Evolutionary conservation across 2,888 invertebrate genomes (phyloP).

Genomic region (Plebejus argus): DNA sequence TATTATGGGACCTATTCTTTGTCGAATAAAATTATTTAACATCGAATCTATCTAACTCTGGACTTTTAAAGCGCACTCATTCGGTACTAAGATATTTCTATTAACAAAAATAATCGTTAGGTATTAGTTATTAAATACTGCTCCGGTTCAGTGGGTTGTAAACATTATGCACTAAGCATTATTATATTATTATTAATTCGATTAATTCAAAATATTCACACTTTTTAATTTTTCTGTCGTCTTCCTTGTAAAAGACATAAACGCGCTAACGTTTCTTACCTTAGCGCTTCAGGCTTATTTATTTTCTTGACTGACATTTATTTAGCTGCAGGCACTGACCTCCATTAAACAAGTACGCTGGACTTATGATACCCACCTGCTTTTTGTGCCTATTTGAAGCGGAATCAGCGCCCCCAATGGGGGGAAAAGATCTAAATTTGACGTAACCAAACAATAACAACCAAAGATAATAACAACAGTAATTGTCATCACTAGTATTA

Average conservation of each 20-base stretch:
- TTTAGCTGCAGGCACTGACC: too few species aligned
- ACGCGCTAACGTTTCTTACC: neutral
- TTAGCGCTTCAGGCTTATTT: too few species aligned
- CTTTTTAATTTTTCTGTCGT: neutral
- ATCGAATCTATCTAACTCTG: slow-evolving; percentile 1
- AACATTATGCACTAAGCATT: neutral
- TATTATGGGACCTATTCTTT: neutral
- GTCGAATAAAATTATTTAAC: slow-evolving; percentile 19
- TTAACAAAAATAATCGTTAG: neutral
- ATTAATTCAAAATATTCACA: neutral
- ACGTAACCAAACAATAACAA: too few species aligned
- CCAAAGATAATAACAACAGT: too few species aligned
- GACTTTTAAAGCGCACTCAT: slow-evolving; percentile 13
- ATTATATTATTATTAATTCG: neutral
- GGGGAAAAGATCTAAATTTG: too few species aligned
- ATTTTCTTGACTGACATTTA: too few species aligned
- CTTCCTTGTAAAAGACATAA: neutral
- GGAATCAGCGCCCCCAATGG: too few species aligned
- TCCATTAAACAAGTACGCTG: too few species aligned
- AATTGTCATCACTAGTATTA: too few species aligned
- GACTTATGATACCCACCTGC: too few species aligned
- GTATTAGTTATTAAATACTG: too few species aligned
- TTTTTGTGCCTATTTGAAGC: too few species aligned
- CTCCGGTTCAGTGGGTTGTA: neutral
- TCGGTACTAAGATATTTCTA: neutral